phyloP scores from a whole-genome alignment of 2,113 vertebrate species.

The Quiscalus mexicanus region DNA sequence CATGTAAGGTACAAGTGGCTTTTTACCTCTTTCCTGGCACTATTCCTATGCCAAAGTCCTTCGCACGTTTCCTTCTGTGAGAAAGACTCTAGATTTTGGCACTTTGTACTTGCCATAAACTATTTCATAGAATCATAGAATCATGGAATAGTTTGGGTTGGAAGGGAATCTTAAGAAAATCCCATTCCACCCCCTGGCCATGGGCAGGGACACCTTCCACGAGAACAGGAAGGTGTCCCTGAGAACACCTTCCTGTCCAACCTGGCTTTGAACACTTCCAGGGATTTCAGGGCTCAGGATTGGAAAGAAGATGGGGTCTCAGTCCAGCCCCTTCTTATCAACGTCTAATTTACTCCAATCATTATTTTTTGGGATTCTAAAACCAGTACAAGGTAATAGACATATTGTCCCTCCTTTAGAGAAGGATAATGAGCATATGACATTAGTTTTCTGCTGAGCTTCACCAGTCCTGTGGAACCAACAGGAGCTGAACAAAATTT shows the following conservation, averaged over 20 bases:
- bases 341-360: not conserved
- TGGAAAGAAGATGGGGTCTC: not conserved
- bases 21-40: not conserved
- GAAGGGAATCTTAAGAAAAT: not conserved
- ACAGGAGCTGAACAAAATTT: not conserved
- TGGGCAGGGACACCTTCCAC: not conserved
- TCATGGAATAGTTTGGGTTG: not conserved
- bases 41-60: not conserved
- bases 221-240: not conserved
- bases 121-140: not conserved
- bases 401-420: not conserved
- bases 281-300: not conserved
- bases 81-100: not conserved
- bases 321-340: not conserved
- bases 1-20: constrained; percentile 75
- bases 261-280: not conserved
- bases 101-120: not conserved
- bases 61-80: not conserved
- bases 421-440: not conserved
- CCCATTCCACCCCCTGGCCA: not conserved
- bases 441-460: not conserved
- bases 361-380: not conserved
- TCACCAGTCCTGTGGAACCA: not conserved
- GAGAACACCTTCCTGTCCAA: not conserved
- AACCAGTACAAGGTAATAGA: not conserved